Conservation (phyloP, 2,888 invertebrate species). For the Achlya flavicornis region DNA sequence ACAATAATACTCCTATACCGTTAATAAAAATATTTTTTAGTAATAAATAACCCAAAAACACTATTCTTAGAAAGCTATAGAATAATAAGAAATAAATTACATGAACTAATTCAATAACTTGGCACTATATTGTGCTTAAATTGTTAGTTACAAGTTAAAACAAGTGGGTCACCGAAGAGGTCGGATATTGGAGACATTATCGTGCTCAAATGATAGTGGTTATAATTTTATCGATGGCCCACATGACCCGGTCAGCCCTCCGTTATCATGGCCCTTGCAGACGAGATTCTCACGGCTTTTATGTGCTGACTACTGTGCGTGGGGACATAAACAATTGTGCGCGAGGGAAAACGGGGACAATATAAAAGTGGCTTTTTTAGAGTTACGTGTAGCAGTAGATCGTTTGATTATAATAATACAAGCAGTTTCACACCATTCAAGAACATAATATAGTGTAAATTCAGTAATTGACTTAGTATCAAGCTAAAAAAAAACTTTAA, state of each 20-base stretch:
- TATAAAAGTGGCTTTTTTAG: neutral
- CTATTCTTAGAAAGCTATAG: neutral
- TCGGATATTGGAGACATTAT: slow-evolving; percentile 14
- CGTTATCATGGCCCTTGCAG: slow-evolving; percentile 10
- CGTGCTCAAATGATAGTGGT: slow-evolving; percentile 19
- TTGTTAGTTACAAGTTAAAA: slow-evolving; percentile 11
- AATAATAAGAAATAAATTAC: neutral
- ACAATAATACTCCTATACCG: too few relatives aligned
- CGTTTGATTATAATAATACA: too few relatives aligned
- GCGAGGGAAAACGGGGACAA: neutral
- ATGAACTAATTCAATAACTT: neutral
- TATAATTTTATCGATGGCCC: slow-evolving; percentile 22
- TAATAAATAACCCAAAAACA: neutral
- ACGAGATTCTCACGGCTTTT: slow-evolving; percentile 9
- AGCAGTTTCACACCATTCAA: too few relatives aligned
- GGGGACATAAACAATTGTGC: neutral
- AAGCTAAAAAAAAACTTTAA: too few relatives aligned
- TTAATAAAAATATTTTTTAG: too few relatives aligned
- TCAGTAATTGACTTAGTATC: too few relatives aligned
- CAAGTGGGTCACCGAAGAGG: slow-evolving; percentile 4
- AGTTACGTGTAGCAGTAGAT: too few relatives aligned
- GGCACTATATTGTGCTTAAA: neutral
- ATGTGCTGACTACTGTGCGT: neutral
- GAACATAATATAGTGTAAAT: too few relatives aligned
- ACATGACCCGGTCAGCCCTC: slow-evolving; percentile 21